Evolutionary conservation across 2,113 vertebrate species (phyloP), one percentile per base, ranked within the genome.

Genomic region (Lanius ludovicianus): DNA sequence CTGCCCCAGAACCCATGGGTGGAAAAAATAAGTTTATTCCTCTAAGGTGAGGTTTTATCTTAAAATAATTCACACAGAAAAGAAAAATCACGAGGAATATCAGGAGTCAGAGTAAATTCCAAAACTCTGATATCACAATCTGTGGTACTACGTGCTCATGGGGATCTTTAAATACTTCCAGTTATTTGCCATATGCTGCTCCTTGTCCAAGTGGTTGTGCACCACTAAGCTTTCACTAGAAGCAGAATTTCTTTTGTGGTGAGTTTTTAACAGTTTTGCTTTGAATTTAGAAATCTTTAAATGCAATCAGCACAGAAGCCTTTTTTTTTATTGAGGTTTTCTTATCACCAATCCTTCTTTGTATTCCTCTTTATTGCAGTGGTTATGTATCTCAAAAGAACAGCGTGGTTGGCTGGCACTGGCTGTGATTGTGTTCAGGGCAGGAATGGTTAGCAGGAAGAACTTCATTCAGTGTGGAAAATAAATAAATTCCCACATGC

Each of bases 401-500:
- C 33, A 81, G 31, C 1, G 0, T 55, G 56, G 30, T 9, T 2
- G 7, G 55, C 79, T 77, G 70, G 67, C 42, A 27, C 59, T 13
- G 19, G 19, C 71, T 83, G 55, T 92, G 85, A 55, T 13, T 89
- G 52, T 70, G 50, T 84, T 95, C 63, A 37, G 52, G 60, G 53
- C 42, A 71, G 79, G 28, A 52, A 46, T n/a, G 33, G 50, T 55
- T 83, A 85, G 50, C 70, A 57, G 11, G 19, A 65, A 37, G 31
- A 90, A 30, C 23, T 91, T 63, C 53, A 33, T 68, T 91, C 55
- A 30, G 35, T 8, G 46, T 10, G 70, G 55, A 80, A 94, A 92
- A 93, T 80, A 94, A 95, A 93, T 95, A 94, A 92, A 93, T 95
- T 88, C 76, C 63, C 76, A 74, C 42, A 15, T 65, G 70, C 71